Evolutionary conservation across 2,888 invertebrate species (phyloP).

Genomic region (Lepidonotus clava): DNA sequence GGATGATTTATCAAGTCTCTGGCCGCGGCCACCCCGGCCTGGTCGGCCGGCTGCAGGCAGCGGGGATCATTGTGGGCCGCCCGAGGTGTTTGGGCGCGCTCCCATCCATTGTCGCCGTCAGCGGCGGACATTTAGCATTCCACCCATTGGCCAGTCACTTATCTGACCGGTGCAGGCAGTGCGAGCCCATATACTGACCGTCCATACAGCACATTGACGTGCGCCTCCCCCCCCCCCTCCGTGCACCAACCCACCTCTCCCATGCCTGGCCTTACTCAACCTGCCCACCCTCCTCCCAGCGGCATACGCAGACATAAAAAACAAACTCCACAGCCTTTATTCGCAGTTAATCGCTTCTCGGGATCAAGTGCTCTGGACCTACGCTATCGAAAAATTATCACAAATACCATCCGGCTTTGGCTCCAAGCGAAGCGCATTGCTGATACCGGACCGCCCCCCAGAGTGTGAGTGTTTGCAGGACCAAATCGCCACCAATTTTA

Average conservation of each 20-base stretch:
- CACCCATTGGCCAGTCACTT: background rate
- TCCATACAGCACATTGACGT: slow-evolving; percentile 11
- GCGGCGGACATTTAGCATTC: slow-evolving; percentile 14
- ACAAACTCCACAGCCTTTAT: too few species aligned
- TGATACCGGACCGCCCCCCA: too few species aligned
- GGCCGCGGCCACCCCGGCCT: background rate
- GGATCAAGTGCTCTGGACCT: too few species aligned
- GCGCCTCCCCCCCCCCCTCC: background rate
- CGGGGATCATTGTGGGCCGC: background rate
- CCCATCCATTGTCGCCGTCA: background rate
- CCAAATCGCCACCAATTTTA: too few species aligned
- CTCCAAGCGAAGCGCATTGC: too few species aligned
- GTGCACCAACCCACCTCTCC: background rate
- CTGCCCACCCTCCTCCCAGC: background rate
- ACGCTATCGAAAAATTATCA: too few species aligned
- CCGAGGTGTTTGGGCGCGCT: background rate
- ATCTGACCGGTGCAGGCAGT: slow-evolving; percentile 24
- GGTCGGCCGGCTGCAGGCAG: background rate
- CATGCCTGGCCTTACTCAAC: background rate
- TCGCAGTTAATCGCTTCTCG: background rate
- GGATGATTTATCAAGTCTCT: background rate
- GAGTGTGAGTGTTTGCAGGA: too few species aligned
- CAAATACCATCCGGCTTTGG: too few species aligned
- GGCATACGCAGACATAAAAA: too few species aligned
- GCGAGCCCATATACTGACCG: background rate